These are phyloP conservation scores for Gorsachius magnificus DNA, from an alignment of 2,797 vertebrate genomes.

Conservation along the genomic window DNA sequence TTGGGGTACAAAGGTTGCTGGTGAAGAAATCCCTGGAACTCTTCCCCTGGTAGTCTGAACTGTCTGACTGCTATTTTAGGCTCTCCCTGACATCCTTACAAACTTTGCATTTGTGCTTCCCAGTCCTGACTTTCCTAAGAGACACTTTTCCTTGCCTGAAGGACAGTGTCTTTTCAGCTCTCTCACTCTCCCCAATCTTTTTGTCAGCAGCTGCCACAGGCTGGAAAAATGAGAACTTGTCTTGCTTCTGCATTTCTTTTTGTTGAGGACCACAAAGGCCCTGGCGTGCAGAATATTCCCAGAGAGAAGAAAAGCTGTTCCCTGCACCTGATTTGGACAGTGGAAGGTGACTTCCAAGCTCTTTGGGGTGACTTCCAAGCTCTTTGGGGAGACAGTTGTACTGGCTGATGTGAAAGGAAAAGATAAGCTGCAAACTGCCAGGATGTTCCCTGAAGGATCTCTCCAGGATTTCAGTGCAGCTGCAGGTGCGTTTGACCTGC, in stretches of 20 bases:
- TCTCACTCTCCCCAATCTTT: background rate
- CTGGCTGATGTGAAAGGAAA: background rate
- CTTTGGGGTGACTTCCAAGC: background rate
- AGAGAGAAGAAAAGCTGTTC: background rate
- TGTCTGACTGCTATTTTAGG: background rate
- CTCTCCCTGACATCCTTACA: background rate
- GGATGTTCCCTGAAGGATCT: background rate
- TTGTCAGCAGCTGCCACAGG: background rate
- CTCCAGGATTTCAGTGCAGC: background rate
- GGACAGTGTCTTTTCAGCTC: background rate
- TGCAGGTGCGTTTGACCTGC: background rate
- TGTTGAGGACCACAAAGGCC: background rate
- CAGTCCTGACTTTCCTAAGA: background rate
- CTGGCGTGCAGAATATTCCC: background rate
- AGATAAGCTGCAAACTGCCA: background rate
- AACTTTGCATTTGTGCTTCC: background rate
- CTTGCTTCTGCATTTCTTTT: background rate
- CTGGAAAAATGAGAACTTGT: background rate
- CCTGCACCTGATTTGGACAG: background rate
- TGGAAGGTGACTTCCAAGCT: background rate
- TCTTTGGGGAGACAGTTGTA: background rate
- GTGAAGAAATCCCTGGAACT: background rate
- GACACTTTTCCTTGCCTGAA: background rate
- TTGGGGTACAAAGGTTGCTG: background rate
- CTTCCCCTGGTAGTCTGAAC: background rate